Evolutionary conservation across 2,888 invertebrate species (phyloP).

Genomic region (Limenitis camilla): DNA sequence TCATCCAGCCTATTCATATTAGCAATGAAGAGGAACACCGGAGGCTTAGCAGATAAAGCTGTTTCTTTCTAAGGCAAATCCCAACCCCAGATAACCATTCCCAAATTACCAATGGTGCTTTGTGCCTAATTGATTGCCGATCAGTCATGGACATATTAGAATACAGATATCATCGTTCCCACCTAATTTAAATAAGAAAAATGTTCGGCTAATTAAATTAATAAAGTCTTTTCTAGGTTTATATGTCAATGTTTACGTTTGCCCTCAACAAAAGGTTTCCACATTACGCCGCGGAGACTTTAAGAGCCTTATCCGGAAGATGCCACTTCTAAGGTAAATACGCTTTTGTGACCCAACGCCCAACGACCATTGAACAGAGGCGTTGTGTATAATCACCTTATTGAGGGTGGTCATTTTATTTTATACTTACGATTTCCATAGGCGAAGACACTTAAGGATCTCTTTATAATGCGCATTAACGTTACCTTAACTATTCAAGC

Average conservation of each 20-base stretch:
- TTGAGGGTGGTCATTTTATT: conserved; percentile 8
- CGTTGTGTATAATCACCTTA: conserved; percentile 24
- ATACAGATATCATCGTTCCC: no score
- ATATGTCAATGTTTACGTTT: conserved; percentile 27
- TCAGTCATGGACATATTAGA: no score
- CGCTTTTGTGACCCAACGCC: conserved; percentile 39
- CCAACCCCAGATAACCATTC: no score
- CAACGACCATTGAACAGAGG: conserved; percentile 17
- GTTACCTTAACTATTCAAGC: no score
- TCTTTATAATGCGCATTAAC: background rate
- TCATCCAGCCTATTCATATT: no score
- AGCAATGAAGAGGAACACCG: no score
- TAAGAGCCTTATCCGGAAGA: conserved; percentile 65
- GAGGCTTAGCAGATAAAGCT: no score
- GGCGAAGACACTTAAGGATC: background rate
- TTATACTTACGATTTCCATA: background rate
- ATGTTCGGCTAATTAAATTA: background rate
- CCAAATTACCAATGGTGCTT: no score
- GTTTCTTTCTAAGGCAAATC: no score
- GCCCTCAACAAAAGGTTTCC: conserved; percentile 62
- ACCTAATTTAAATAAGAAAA: no score
- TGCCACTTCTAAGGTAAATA: conserved; percentile 70
- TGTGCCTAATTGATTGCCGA: no score
- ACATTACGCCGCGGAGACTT: conserved; percentile 60
- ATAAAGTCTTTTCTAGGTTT: conserved; percentile 12